Evolutionary conservation across 2,888 invertebrate species (phyloP).

Genomic region (Drosophila diplacantha): DNA sequence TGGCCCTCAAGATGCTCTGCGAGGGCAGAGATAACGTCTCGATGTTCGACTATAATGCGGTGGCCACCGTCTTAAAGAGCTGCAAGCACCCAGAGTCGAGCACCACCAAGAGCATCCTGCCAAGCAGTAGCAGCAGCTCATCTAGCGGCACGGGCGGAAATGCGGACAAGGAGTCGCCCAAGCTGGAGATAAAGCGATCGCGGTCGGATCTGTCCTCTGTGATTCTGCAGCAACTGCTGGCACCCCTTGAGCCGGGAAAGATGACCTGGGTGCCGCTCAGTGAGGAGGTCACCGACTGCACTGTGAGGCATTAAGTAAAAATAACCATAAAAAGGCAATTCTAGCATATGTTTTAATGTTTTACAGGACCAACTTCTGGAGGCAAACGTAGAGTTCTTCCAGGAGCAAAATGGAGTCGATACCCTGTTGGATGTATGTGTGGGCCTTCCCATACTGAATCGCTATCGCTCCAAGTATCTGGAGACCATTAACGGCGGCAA

Average conservation of each 20-base stretch:
- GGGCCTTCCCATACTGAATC: conserved; percentile 82
- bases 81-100: conserved; percentile 82
- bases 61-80: conserved; percentile 88
- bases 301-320: conserved; percentile 64
- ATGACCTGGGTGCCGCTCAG: conserved; percentile 78
- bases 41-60: conserved; percentile 84
- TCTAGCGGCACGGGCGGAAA: conserved; percentile 20
- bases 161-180: conserved; percentile 81
- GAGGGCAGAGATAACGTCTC: conserved; percentile 78
- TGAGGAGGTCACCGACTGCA: conserved; percentile 78
- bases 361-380: conserved; percentile 86
- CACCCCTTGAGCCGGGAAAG: conserved; percentile 82
- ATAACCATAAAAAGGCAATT: background rate
- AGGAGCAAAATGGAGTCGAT: conserved; percentile 89
- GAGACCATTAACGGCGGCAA: conserved; percentile 80
- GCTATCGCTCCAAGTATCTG: conserved; percentile 80
- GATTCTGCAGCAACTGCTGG: conserved; percentile 86
- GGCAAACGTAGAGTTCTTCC: conserved; percentile 87
- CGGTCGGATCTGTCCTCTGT: conserved; percentile 84
- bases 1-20: conserved; percentile 85
- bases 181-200: conserved; percentile 80
- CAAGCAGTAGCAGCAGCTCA: conserved; percentile 62
- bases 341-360: conserved; percentile 1
- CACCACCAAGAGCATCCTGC: conserved; percentile 77
- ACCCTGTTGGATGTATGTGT: conserved; percentile 89